Percentiles rank a stretch among this genome's conserved stretches.
These are phyloP conservation scores for Oreochromis spilurus DNA, from an alignment of 2,113 vertebrate species.

Conservation along the genomic window DNA sequence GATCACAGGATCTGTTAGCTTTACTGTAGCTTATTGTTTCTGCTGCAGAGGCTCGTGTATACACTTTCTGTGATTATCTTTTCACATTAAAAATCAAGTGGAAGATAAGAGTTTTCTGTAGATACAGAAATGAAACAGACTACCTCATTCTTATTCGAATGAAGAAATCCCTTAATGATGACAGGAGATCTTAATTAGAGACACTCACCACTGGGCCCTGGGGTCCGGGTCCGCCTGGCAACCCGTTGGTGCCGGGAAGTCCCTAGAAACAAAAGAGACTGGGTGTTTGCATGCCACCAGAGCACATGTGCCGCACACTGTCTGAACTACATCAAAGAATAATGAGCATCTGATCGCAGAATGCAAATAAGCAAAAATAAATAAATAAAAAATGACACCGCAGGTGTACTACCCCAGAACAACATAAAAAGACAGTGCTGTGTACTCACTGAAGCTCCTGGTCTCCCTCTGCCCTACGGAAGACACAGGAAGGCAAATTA, in stretches of 20 bases:
- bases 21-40: not conserved
- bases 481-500: constrained; percentile 59
- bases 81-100: not conserved
- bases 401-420: not conserved
- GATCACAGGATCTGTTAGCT: not conserved
- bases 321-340: not conserved
- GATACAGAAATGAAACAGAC: not conserved
- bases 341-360: not conserved
- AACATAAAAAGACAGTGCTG: not conserved
- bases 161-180: not conserved
- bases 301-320: not conserved
- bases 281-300: not conserved
- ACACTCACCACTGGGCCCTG: constrained; percentile 84
- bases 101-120: not conserved
- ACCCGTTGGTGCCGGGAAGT: constrained; percentile 85
- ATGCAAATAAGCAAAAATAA: not conserved
- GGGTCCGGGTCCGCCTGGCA: constrained; percentile 84
- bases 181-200: not conserved
- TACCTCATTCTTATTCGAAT: not conserved
- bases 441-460: constrained; percentile 89
- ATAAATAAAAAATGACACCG: not conserved
- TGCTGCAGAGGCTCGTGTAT: not conserved
- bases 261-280: constrained; percentile 74
- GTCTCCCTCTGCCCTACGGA: constrained; percentile 89
- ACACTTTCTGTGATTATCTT: not conserved